Evolutionary conservation across 2,797 vertebrate species (phyloP), one percentile per base, ranked within the genome.

Genomic region (Threskiornis aethiopicus): DNA sequence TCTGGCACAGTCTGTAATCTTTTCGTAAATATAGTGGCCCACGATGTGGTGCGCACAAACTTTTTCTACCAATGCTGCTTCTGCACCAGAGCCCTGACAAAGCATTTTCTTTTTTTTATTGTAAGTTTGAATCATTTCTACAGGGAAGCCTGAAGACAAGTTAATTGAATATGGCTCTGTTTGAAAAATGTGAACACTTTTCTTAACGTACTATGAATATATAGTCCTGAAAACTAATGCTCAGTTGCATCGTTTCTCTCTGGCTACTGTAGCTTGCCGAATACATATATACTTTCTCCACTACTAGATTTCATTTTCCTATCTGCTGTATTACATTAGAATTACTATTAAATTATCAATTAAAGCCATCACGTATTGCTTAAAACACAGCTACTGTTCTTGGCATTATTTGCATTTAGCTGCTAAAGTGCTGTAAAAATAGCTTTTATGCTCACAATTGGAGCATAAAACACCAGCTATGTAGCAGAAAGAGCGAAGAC

Each of bases 301-400:
- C 35, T 80, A 54, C 67, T 93, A n/a, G 35, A 64, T 54, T 90
- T 91, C 28, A 94, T 89, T 95, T 91, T 91, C 37, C 62, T 93
- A 25, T 95, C 95, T 89, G 17, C 44, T 67, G 11, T 54, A 47
- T 51, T 96, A 16, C 77, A 90, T 96, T 96, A 77, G 91, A 93
- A 87, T 89, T 88, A 55, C 85, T 96, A 81, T 96, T 96, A 94
- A 97, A 93, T 96, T 95, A 90, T 71, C 96, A 96, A 54, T 93
- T 87, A 89, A 57, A 96, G 65, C 41, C 75, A 82, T 85, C 26
- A 7, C 41, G 29, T 95, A 84, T 89, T 97, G 67, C 66, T 84
- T 97, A 95, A 96, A 85, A 90, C 95, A 93, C 42, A 81, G n/a
- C 62, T 94, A 66, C 91, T 91, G 47, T 89, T 97, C 80, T 92